Percentiles rank a stretch among this genome's conserved stretches.
Conservation (phyloP, 1,140 invertebrate genomes). For the Holotrichia oblita region DNA sequence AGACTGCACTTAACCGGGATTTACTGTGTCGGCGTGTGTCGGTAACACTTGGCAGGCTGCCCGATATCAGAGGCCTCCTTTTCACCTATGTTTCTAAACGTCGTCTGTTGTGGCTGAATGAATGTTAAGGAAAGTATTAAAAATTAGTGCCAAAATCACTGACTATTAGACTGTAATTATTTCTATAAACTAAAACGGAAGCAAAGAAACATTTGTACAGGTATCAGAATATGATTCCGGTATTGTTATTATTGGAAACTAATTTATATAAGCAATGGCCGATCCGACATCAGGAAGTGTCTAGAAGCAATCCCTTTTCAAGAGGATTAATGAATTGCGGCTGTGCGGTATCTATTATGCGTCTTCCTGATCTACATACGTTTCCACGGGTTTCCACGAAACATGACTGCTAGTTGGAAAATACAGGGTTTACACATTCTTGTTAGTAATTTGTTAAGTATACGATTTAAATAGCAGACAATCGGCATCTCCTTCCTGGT, state of each 20-base stretch:
- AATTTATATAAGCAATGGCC: not conserved
- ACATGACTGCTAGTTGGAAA: not conserved
- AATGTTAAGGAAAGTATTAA: slow-evolving; percentile 6
- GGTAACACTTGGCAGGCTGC: slow-evolving; percentile 18
- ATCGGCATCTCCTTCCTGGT: not conserved
- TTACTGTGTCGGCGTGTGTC: slow-evolving; percentile 22
- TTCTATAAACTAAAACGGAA: not conserved
- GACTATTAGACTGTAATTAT: not conserved
- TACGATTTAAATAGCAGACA: not conserved
- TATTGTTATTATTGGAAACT: not conserved
- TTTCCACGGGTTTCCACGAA: not conserved
- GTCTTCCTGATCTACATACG: slow-evolving; percentile 34
- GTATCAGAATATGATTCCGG: too few relatives aligned
- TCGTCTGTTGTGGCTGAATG: not conserved
- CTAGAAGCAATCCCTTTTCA: slow-evolving; percentile 3
- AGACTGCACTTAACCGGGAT: slow-evolving; percentile 30
- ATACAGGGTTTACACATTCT: not conserved
- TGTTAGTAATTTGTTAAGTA: not conserved
- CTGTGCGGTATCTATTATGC: slow-evolving; percentile 14
- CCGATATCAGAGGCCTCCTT: not conserved
- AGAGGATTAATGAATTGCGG: slow-evolving; percentile 38
- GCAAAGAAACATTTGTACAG: too few relatives aligned
- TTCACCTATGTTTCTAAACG: slow-evolving; percentile 13
- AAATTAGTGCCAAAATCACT: not conserved
- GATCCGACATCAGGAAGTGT: not conserved